A percentile compares a stretch with the other conserved stretches of the same genome.
Conservation (phyloP, 2,113 vertebrate species). For the Lepisosteus oculatus region DNA sequence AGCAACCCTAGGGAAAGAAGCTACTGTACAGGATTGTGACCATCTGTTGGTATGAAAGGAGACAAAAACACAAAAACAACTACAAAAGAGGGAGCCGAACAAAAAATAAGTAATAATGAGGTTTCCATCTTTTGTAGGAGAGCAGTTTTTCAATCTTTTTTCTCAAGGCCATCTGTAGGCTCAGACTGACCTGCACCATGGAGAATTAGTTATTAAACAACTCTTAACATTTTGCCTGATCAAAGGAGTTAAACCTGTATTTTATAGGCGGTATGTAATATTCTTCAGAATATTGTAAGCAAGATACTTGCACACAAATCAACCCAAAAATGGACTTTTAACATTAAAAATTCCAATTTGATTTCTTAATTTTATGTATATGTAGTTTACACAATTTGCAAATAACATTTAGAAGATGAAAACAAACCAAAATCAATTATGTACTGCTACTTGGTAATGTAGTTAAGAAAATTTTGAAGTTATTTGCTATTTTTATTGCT, state of each 20-base stretch:
- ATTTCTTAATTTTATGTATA: too few species aligned
- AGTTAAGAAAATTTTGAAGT: constrained; percentile 51
- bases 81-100: constrained; percentile 28
- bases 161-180: background rate
- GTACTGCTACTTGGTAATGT: too few species aligned
- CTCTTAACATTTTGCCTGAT: constrained; percentile 5
- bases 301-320: background rate
- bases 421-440: too few species aligned
- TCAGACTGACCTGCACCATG: background rate
- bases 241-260: constrained; percentile 19
- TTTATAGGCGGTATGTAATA: constrained; percentile 1
- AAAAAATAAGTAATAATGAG: constrained; percentile 31
- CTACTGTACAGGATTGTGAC: constrained; percentile 49
- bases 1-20: constrained; percentile 69
- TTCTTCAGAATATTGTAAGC: background rate
- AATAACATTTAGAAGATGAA: too few species aligned
- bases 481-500: constrained; percentile 59
- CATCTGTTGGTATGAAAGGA: constrained; percentile 55
- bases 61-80: constrained; percentile 32
- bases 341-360: too few species aligned
- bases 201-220: constrained; percentile 6
- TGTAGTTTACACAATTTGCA: too few species aligned
- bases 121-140: constrained; percentile 3
- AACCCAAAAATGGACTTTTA: background rate
- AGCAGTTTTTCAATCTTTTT: constrained; percentile 7